phyloP scores from a whole-genome alignment of 2,888 invertebrate genomes.

The Rotaria macrura region DNA sequence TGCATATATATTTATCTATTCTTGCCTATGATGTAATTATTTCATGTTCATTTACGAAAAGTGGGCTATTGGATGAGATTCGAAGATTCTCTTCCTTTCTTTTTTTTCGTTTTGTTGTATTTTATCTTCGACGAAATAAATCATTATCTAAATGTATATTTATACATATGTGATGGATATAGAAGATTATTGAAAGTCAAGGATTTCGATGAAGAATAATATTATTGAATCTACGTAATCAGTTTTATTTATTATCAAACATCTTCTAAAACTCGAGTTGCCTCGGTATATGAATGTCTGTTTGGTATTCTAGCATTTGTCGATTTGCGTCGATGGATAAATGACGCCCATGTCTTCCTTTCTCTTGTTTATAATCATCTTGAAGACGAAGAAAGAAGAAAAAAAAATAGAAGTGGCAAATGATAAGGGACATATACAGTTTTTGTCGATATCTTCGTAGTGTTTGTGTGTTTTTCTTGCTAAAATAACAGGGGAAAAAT shows the following conservation, averaged over 20 bases:
- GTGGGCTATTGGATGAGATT: too few species aligned
- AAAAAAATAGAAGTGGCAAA: not conserved
- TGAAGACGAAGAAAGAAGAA: not conserved
- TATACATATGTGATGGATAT: too few species aligned
- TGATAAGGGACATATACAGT: not conserved
- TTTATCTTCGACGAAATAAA: too few species aligned
- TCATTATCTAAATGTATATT: too few species aligned
- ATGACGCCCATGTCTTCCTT: not conserved
- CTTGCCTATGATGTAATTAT: too few species aligned
- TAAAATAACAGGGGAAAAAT: not conserved
- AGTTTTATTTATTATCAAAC: not conserved
- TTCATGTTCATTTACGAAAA: too few species aligned
- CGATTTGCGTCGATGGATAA: not conserved
- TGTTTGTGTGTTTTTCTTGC: not conserved
- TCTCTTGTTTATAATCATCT: not conserved
- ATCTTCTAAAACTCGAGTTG: not conserved
- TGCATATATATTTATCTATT: too few species aligned
- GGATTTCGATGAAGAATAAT: too few species aligned
- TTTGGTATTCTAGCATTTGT: not conserved
- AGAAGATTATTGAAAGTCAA: too few species aligned
- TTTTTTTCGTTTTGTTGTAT: too few species aligned
- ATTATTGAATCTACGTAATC: not conserved
- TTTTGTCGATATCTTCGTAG: not conserved
- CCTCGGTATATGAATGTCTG: not conserved
- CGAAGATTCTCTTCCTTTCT: too few species aligned